Percentiles rank a stretch among this genome's conserved stretches.
Evolutionary conservation across 1,140 invertebrate genomes (phyloP).

Genomic region (Chymomyza costata): DNA sequence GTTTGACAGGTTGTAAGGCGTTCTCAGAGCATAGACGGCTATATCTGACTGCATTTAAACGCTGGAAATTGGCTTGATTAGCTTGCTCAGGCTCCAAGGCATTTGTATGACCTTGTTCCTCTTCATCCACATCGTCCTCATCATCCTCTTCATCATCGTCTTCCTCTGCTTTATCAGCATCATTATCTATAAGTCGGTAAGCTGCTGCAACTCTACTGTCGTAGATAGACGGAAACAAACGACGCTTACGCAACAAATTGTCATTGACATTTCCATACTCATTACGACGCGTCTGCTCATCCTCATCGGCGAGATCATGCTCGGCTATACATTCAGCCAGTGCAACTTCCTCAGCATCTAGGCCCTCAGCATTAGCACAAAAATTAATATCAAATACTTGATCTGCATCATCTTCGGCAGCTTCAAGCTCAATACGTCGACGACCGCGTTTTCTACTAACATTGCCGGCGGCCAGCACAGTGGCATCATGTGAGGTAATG

Average conservation of each 20-base stretch:
- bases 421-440: slow-evolving; percentile 51
- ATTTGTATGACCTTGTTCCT: neutral
- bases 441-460: slow-evolving; percentile 40
- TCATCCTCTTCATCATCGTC: slow-evolving; percentile 41
- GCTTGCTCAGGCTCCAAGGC: no score
- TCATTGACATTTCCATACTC: slow-evolving; percentile 39
- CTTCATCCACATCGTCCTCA: slow-evolving; percentile 37
- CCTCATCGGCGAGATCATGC: slow-evolving; percentile 53
- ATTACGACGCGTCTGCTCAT: slow-evolving; percentile 51
- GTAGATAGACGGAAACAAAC: neutral
- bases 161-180: slow-evolving; percentile 23
- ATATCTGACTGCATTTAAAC: no score
- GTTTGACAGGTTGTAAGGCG: neutral
- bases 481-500: no score
- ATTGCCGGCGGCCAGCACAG: slow-evolving; percentile 2
- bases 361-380: slow-evolving; percentile 26
- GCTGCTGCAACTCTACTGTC: no score
- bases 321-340: slow-evolving; percentile 61
- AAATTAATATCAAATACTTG: slow-evolving; percentile 29
- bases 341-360: slow-evolving; percentile 56
- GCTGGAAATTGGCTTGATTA: no score
- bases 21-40: neutral
- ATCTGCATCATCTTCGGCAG: slow-evolving; percentile 41
- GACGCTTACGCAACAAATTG: slow-evolving; percentile 33
- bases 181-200: no score